Evolutionary conservation across 2,113 vertebrate species (phyloP), one percentile per base, ranked within the genome.

Genomic region (Rhinolophus ferrumequinum): DNA sequence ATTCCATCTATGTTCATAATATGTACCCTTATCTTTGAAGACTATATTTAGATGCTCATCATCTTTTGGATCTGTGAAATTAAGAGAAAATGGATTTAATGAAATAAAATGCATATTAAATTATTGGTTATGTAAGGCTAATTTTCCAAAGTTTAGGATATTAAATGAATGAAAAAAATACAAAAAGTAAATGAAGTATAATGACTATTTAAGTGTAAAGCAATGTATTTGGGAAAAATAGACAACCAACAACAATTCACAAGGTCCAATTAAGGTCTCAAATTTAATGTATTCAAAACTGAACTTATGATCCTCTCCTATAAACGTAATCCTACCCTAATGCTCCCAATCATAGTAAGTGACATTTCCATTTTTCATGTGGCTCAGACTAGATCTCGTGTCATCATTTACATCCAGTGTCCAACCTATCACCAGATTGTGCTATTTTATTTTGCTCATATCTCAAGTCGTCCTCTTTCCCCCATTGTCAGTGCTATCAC

Each of bases 181-280:
- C 47, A 50, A 50, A 50, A 50, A 50, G 12, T 12, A 50, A 50
- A 50, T 12, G 10, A 50, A 50, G 12, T 50, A 50, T 13, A 50
- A 50, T 50, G 47, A 50, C 2, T 69, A 2, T 92, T 16, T 38
- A 82, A 75, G 16, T 82, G 16, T n/a, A 81, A 67, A 81, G 2
- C 5, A 82, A 56, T 83, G 6, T 75, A 50, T 89, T 92, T 86
- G 41, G 14, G 13, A 90, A 73, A 90, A 30, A 69, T 10, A 60
- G 16, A 38, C 8, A 85, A 81, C 35, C 22, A 58, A 86, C 22
- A 83, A 64, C 87, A 81, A 41, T n/a, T 66, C 47, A 77, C 33
- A 77, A 66, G 35, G 1, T 75, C 16, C 38, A 96, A 73, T 87
- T 96, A 92, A 69, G 11, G 70, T 87, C 26, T 90, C 62, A 85